Evolutionary conservation across 2,797 vertebrate genomes (phyloP), one percentile per base, ranked within the genome.

Genomic region (Rousettus madagascariensis): DNA sequence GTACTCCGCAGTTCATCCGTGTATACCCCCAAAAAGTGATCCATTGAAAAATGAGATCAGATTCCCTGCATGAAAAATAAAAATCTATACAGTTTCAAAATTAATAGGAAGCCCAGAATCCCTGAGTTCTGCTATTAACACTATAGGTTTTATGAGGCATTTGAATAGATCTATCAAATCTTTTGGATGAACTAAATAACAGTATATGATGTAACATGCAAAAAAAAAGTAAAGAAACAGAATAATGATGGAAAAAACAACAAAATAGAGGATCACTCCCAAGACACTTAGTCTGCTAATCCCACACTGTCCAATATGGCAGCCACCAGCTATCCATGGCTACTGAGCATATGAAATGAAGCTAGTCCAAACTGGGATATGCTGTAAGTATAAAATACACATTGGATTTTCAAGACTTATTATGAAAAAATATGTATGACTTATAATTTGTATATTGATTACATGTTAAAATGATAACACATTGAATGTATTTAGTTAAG

Each of bases 31-130:
- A 91, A 95, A 91, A 82, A 51, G 9, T 24, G 3, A 94, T 80
- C 57, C 17, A 79, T 72, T 3, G 61, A 93, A 87, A 94, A 91
- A 87, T 15, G 46, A 80, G 22, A 87, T 85, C 61, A 80, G 33
- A 94, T 80, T 94, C 79, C 61, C 46, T 30, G 59, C 30, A 83
- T 0, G 33, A 94, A 92, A 95, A 94, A 87, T 63, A n/a, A 96
- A 96, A 88, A 92, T 68, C 71, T 86, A 88, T 75, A 91, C 65
- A 85, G 63, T 97, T 97, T 94, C 57, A 78, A 96, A 97, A 43
- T 57, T 78, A 95, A 55, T 66, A 92, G 78, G 88, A 95, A 95
- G 77, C 13, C 36, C 43, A 93, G 78, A 93, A 94, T 90, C 85
- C 53, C 74, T 95, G 46, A 85, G 85, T 74, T 92, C 66, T 84